Evolutionary conservation across 2,113 vertebrate genomes (phyloP).

Genomic region (Hippotragus niger): DNA sequence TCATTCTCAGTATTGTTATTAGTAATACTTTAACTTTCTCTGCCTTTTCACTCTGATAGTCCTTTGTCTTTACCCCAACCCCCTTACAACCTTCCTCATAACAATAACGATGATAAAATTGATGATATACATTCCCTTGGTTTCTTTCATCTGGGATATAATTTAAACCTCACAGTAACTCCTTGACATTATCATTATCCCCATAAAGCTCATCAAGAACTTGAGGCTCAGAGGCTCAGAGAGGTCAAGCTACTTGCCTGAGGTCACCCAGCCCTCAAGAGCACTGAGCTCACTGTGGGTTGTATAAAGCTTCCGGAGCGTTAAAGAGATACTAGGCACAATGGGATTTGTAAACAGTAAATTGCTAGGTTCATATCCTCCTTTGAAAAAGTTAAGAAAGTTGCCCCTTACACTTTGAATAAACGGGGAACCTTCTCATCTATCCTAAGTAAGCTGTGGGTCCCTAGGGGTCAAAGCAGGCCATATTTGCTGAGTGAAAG

Average conservation of each 20-base stretch:
- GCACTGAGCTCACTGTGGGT: background rate
- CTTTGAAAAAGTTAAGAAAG: background rate
- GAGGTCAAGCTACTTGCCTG: background rate
- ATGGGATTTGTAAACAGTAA: background rate
- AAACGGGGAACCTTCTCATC: background rate
- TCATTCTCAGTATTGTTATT: background rate
- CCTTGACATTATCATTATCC: background rate
- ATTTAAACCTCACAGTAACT: background rate
- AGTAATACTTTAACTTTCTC: background rate
- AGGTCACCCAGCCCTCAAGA: background rate
- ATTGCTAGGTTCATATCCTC: background rate
- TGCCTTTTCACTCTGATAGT: background rate
- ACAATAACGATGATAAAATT: background rate
- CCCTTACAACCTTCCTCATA: background rate
- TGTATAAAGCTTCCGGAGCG: background rate
- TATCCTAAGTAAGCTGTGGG: background rate
- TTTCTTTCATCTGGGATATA: background rate
- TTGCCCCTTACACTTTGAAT: background rate
- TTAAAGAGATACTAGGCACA: background rate
- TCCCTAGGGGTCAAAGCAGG: background rate
- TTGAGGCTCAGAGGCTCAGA: background rate
- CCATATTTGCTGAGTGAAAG: background rate
- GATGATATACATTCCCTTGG: background rate
- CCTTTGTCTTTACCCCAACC: background rate
- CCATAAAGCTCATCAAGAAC: background rate